These are phyloP conservation scores for Drosophila engyochracea DNA, from an alignment of 2,888 invertebrate genomes.

Conservation along the genomic window DNA sequence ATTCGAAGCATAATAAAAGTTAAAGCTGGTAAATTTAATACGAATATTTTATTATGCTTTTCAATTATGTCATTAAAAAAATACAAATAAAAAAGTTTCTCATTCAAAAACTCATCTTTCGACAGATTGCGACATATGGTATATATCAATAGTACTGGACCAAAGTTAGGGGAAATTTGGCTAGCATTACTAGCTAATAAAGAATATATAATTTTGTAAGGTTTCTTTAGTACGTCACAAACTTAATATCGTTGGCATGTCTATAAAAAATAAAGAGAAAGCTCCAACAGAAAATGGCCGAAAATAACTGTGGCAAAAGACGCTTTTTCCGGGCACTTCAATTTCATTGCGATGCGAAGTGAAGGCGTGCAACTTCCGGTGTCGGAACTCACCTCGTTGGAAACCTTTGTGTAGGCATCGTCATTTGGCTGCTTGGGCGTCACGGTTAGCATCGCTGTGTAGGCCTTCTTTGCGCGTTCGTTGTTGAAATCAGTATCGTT, in stretches of 20 bases:
- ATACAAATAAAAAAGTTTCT: neutral
- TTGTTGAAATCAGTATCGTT: conserved; percentile 93
- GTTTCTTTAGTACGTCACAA: neutral
- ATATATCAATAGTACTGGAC: neutral
- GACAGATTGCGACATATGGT: neutral
- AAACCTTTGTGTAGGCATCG: conserved; percentile 91
- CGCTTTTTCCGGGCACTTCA: conserved; percentile 11
- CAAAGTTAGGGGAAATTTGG: neutral
- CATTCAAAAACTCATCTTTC: neutral
- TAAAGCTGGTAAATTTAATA: neutral
- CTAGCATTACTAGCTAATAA: neutral
- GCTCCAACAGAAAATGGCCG: neutral
- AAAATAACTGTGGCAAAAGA: conserved; percentile 20
- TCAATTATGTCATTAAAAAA: neutral
- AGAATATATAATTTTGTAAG: neutral
- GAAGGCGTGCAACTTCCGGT: neutral
- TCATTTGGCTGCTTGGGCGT: conserved; percentile 93
- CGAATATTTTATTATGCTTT: neutral
- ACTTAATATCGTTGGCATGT: neutral
- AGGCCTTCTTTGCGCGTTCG: conserved; percentile 93
- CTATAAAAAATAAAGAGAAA: neutral
- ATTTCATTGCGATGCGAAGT: conserved; percentile 63
- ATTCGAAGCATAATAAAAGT: neutral
- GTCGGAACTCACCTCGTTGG: conserved; percentile 87
- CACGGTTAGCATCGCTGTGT: conserved; percentile 94